phyloP scores from a whole-genome alignment of 2,113 vertebrate genomes.

The Psittacula cyanocephala region DNA sequence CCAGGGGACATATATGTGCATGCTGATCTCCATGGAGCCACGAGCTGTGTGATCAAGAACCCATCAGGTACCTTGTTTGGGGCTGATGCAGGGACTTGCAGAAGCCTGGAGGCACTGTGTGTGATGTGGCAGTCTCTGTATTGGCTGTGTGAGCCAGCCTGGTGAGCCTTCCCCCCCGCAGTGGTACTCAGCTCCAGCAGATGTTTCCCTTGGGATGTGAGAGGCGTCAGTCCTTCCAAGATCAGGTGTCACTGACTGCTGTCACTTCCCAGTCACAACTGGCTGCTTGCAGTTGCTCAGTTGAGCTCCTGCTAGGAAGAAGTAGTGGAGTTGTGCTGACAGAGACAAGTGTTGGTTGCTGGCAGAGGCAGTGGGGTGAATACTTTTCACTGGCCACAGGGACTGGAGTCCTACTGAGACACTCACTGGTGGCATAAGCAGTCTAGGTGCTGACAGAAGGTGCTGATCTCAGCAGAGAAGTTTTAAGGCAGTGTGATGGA shows the following conservation, averaged over 20 bases:
- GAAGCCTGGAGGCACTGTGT: background rate
- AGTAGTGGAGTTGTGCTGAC: background rate
- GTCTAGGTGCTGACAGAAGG: background rate
- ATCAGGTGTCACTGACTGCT: background rate
- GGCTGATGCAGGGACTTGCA: background rate
- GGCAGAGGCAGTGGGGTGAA: background rate
- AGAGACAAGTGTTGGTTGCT: background rate
- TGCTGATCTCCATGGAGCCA: conserved; percentile 95
- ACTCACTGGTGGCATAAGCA: background rate
- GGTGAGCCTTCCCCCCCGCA: fast-evolving
- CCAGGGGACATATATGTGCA: conserved; percentile 95
- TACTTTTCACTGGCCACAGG: background rate
- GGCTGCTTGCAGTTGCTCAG: background rate
- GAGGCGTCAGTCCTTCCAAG: background rate
- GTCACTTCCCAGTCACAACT: background rate
- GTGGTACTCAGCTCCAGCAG: background rate
- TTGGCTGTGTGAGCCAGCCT: background rate
- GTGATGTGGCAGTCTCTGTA: background rate
- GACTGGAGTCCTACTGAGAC: background rate
- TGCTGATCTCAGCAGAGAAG: background rate
- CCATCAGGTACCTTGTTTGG: conserved; percentile 79
- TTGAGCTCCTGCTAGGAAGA: background rate
- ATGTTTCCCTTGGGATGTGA: fast-evolving
- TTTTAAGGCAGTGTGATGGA: fast-evolving
- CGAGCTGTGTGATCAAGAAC: conserved; percentile 97